phyloP scores from a whole-genome alignment of 2,888 invertebrate genomes.

The Helicoverpa assulta region DNA sequence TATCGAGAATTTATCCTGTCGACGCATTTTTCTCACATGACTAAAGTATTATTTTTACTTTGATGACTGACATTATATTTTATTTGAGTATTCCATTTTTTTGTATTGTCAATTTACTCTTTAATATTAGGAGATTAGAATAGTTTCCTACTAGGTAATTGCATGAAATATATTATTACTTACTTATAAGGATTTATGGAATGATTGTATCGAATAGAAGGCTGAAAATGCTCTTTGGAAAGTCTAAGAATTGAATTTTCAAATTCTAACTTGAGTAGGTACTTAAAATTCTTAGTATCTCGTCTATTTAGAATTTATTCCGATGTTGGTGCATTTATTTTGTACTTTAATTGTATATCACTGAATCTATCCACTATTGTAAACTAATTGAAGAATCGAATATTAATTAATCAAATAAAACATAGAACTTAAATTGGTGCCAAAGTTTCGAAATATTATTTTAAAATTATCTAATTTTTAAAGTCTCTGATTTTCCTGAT shows the following conservation, averaged over 20 bases:
- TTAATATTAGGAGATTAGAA: conserved; percentile 38
- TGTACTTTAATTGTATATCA: conserved; percentile 54
- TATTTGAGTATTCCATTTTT: conserved; percentile 58
- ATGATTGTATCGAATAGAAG: conserved; percentile 68
- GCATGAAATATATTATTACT: conserved; percentile 59
- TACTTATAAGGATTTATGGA: conserved; percentile 58
- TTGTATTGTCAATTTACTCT: conserved; percentile 57
- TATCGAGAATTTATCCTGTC: conserved; percentile 6
- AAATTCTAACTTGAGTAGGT: conserved; percentile 64
- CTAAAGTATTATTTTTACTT: conserved; percentile 61
- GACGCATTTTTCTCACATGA: conserved; percentile 43
- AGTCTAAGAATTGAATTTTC: conserved; percentile 60
- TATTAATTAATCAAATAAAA: conserved; percentile 55
- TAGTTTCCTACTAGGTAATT: conserved; percentile 53
- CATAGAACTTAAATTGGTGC: conserved; percentile 80
- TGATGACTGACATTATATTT: conserved; percentile 58
- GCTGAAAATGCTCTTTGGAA: conserved; percentile 58
- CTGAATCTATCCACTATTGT: conserved; percentile 39
- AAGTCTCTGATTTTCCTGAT: conserved; percentile 48
- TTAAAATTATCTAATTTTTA: conserved; percentile 35
- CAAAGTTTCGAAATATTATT: conserved; percentile 75
- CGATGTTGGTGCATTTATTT: conserved; percentile 79
- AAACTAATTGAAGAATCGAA: conserved; percentile 56
- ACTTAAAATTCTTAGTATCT: conserved; percentile 70
- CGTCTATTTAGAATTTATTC: conserved; percentile 64